Evolutionary conservation across 2,113 vertebrate species (phyloP), one percentile per base, ranked within the genome.

Genomic region (Myotis yumanensis): DNA sequence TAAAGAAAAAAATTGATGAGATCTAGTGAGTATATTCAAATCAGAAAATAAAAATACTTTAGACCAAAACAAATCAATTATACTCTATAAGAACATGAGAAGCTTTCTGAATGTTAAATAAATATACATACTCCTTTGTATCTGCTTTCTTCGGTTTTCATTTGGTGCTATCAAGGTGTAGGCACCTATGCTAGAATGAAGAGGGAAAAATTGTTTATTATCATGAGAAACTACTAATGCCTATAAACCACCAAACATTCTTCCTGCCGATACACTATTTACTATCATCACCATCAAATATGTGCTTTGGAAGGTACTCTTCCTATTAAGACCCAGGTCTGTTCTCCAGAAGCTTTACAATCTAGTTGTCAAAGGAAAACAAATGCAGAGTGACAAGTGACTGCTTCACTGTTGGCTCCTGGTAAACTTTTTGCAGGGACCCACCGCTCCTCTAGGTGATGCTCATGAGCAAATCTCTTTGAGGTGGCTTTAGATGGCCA

Each of bases 101-200:
- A 84, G 20, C 48, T 52, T 75, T 92, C 48, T 84, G 11, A 94
- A 91, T 82, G 66, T n/a, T 62, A 73, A 43, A 59, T 52, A 46
- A 17, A 83, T 76, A 92, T 79, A 98, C 98, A 91, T 99, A 99
- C 99, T 98, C 90, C 32, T 98, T 64, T 90, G 97, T 20, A 98
- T 35, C 95, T 98, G 51, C 35, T 80, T 98, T 97, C 99, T 97
- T 86, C 95, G 98, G 71, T 95, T 96, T 96, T 98, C 79, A 14
- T 98, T 98, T 15, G 99, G 99, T 73, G 97, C 69, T 92, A 99
- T 97, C 94, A 98, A 0, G 22, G 98, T 98, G 89, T 97, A 99
- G 0, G 97, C 97, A 1, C 79, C 43, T 9, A 83, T 82, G 91
- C 99, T 99, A 97, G 89, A 98, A 98, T 23, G 12, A 98, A 97